These are phyloP conservation scores for Nerophis ophidion DNA, from an alignment of 2,113 vertebrate species.

Conservation along the genomic window DNA sequence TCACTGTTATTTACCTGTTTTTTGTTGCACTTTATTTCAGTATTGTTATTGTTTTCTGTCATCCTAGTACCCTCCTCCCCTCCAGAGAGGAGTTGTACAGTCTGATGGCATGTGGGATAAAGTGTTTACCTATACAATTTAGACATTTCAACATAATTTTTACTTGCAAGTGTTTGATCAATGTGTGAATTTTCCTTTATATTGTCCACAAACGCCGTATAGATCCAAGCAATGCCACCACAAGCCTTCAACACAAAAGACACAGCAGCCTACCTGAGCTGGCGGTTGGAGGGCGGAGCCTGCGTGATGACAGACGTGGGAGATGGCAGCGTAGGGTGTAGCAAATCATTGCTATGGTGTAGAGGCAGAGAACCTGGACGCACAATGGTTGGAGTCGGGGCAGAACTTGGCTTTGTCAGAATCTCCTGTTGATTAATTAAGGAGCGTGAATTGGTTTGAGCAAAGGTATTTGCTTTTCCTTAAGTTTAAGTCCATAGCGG, in stretches of 20 bases:
- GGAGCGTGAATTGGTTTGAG: neutral
- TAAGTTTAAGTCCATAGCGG: neutral
- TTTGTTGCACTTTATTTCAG: no score
- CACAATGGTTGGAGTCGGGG: slow-evolving; percentile 90
- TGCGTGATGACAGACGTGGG: slow-evolving; percentile 96
- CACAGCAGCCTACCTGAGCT: slow-evolving; percentile 77
- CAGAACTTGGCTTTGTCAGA: slow-evolving; percentile 76
- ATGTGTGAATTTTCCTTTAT: no score
- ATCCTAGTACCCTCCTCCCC: no score
- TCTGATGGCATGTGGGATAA: no score
- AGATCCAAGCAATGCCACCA: no score
- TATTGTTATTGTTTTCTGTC: no score
- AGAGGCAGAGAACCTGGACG: slow-evolving; percentile 91
- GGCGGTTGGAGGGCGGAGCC: slow-evolving; percentile 90
- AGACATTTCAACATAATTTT: no score
- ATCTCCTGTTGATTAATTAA: slow-evolving; percentile 65
- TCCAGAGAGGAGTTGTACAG: no score
- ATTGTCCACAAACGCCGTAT: no score
- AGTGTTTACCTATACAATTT: no score
- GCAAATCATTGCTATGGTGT: slow-evolving; percentile 82
- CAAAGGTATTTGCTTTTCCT: neutral
- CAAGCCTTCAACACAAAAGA: neutral
- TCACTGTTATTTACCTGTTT: no score
- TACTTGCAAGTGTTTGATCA: no score
- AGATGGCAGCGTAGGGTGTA: slow-evolving; percentile 88